Conservation (phyloP, 2,797 vertebrate genomes). For the Eulemur albifrons region DNA sequence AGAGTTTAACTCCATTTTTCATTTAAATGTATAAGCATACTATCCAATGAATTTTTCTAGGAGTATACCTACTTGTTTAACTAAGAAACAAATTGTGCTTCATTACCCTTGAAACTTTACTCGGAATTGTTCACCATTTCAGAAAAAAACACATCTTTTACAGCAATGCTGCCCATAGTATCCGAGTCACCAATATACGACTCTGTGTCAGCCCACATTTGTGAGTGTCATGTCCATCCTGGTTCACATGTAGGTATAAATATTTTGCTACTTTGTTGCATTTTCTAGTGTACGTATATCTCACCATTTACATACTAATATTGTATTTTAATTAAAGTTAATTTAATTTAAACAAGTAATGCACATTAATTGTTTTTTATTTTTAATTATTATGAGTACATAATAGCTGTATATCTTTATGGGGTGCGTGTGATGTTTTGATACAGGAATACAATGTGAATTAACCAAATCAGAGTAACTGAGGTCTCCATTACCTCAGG, state of each 20-base stretch:
- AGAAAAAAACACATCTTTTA: background rate
- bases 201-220: background rate
- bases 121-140: background rate
- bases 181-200: background rate
- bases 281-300: background rate
- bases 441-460: no score
- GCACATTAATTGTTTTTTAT: background rate
- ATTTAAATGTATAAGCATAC: background rate
- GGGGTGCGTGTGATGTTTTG: no score
- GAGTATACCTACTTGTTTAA: background rate
- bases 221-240: background rate
- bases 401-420: no score
- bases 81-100: background rate
- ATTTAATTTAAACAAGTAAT: background rate
- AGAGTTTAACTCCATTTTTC: background rate
- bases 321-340: background rate
- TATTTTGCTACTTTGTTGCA: background rate
- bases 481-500: no score
- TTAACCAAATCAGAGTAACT: no score
- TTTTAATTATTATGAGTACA: background rate
- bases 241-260: background rate
- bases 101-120: background rate
- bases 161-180: background rate
- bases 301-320: background rate
- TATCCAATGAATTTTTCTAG: background rate